Base-by-base conservation (phyloP, 2,888 invertebrate genomes). In the Rotaria sp. region DNA sequence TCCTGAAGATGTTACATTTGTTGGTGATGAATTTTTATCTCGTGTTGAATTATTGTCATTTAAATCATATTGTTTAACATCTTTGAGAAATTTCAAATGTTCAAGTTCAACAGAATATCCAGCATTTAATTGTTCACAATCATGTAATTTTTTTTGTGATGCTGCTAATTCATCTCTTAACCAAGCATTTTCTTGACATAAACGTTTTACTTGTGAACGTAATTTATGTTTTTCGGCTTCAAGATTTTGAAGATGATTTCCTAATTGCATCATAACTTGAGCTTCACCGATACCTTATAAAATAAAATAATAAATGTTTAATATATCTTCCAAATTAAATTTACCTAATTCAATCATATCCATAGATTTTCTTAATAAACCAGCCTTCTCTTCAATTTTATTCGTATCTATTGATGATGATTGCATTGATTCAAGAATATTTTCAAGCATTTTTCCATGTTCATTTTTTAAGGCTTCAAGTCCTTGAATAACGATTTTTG, bases 151-250 rank as follows among this genome's bases (percentile, higher is more conserved):
- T 87, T 98, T 97, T 91, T 99, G 98, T 0, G 98, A 97, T 85
- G 96, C 96, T 84, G 97, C 98, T 87, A 99, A 93, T 92, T 99
- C 99, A 91, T 99, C 99, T 85, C 98, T 93, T 8, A 99, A 93
- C 99, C 99, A 99, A 8, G 97, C 98, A 92, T 99, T 99, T 92
- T 99, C 99, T 92, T 99, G 98, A 91, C 97, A 97, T 85, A 93
- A 89, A 13, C 99, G 94, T 80, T 96, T 94, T 10, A 99, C 98
- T 92, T 99, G 98, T 0, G 98, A 97, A 89, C 97, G 94, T 86
- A 99, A 93, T 92, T 99, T 99, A 92, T 99, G 98, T 59, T 86
- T 86, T 41, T 86, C 86, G 11, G 86, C 86, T 74, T 86, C 86
- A 0, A 86, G 59, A 35, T 85, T 85, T 38, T 86, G 86, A 26